Percentiles rank a stretch among this genome's conserved stretches.
Conservation (phyloP, 2,113 vertebrate species). For the Saguinus midas region DNA sequence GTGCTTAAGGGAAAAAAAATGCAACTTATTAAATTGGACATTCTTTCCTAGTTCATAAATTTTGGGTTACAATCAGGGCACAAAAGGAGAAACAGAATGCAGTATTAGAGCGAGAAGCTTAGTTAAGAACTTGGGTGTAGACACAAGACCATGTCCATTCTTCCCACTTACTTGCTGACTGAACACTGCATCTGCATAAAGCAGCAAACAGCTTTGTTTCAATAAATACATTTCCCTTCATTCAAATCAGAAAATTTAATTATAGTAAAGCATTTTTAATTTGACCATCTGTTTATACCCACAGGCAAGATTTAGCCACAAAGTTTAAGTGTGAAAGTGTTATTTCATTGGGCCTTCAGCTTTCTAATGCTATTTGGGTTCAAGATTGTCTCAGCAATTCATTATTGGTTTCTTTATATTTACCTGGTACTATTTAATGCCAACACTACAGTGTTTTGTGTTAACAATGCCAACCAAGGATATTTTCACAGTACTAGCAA, state of each 20-base stretch:
- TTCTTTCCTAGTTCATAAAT: constrained; percentile 77
- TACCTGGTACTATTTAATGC: constrained; percentile 60
- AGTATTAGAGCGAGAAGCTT: constrained; percentile 65
- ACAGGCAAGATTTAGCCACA: constrained; percentile 82
- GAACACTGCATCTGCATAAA: constrained; percentile 65
- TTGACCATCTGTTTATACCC: constrained; percentile 81
- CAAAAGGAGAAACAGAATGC: constrained; percentile 74
- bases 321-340: constrained; percentile 79
- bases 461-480: constrained; percentile 55
- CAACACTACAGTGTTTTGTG: constrained; percentile 54
- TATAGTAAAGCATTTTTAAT: constrained; percentile 83
- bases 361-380: constrained; percentile 67
- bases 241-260: constrained; percentile 77
- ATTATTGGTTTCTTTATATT: constrained; percentile 66
- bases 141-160: constrained; percentile 45
- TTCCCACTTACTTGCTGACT: constrained; percentile 59
- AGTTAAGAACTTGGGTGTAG: constrained; percentile 54
- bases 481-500: constrained; percentile 64
- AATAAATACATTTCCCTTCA: constrained; percentile 79
- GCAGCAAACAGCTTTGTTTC: constrained; percentile 69
- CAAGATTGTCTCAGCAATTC: constrained; percentile 85
- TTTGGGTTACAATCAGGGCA: constrained; percentile 77
- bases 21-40: constrained; percentile 77
- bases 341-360: constrained; percentile 72
- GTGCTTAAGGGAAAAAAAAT: constrained; percentile 76